Conservation (phyloP, 2,797 vertebrate species). For the Squalus acanthias region DNA sequence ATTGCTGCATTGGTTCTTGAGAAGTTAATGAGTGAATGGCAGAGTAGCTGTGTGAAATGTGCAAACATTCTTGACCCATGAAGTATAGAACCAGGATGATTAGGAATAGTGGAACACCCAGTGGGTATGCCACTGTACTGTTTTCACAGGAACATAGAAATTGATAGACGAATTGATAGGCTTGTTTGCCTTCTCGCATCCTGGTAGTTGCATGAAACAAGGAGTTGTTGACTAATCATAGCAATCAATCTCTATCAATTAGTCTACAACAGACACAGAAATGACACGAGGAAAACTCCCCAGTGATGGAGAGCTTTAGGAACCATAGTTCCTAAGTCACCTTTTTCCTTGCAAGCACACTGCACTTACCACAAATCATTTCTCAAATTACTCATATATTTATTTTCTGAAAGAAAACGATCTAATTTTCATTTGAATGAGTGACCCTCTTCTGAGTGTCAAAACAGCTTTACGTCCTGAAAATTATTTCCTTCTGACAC, state of each 20-base stretch:
- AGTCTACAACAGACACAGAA: background rate
- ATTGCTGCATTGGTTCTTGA: background rate
- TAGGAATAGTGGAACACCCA: background rate
- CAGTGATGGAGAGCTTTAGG: background rate
- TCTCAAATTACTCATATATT: background rate
- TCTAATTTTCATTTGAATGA: background rate
- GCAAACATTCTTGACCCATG: background rate
- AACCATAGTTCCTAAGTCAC: background rate
- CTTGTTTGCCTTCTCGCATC: background rate
- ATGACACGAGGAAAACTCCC: background rate
- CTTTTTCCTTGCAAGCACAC: background rate
- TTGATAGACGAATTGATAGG: background rate
- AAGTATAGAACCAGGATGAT: background rate
- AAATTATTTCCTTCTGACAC: background rate
- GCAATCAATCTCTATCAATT: background rate
- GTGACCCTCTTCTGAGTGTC: background rate
- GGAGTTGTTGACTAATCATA: too few species aligned
- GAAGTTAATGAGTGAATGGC: background rate
- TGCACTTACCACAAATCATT: background rate
- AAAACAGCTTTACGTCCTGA: background rate
- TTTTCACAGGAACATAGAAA: background rate
- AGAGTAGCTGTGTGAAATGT: background rate
- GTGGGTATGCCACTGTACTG: background rate
- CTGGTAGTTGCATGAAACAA: background rate
- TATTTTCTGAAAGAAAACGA: background rate